Conservation (phyloP, 2,113 vertebrate species). For the Pampusana beccarii region DNA sequence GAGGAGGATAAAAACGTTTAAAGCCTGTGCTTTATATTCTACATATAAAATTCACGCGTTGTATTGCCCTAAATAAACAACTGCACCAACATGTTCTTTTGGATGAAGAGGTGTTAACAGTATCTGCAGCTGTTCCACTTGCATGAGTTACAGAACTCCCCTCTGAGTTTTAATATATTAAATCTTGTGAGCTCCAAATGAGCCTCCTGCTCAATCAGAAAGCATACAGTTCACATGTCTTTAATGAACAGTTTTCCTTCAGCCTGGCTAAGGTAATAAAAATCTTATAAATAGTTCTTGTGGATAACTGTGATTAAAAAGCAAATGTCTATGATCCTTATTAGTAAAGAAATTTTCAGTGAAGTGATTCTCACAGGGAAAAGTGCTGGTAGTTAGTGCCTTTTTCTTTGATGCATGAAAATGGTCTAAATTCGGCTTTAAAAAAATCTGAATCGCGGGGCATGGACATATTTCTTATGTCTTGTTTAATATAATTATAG, state of each 20-base stretch:
- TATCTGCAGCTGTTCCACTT: slow-evolving; percentile 22
- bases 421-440: not conserved
- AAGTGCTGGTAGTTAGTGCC: not conserved
- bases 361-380: not conserved
- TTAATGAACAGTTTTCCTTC: not conserved
- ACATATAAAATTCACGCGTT: not conserved
- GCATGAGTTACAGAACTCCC: not conserved
- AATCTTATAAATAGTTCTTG: not conserved
- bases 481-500: not conserved
- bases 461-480: not conserved
- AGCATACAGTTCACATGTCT: not conserved
- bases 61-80: slow-evolving; percentile 8
- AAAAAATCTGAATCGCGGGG: not conserved
- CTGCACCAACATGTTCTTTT: not conserved
- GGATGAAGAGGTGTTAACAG: slow-evolving; percentile 4
- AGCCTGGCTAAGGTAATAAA: not conserved
- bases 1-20: not conserved
- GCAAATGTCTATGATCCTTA: not conserved
- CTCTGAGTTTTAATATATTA: slow-evolving; percentile 1
- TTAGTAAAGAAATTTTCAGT: not conserved
- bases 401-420: slow-evolving; percentile 23
- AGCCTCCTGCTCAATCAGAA: not conserved
- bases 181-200: not conserved
- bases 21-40: not conserved
- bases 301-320: slow-evolving; percentile 11